Evolutionary conservation across 2,888 invertebrate species (phyloP).

Genomic region (Ptychoptera contaminata): DNA sequence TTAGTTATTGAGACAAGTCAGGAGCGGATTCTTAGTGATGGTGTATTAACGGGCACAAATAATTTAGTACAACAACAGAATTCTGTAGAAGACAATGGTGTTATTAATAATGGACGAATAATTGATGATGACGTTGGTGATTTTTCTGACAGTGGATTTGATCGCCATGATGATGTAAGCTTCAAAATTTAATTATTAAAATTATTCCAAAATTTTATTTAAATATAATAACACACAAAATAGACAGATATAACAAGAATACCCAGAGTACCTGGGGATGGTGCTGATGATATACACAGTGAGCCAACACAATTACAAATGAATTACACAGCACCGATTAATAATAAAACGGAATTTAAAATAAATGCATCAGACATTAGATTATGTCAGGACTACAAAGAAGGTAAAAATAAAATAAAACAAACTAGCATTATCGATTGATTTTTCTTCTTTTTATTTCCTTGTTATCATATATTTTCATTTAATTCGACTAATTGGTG

Average conservation of each 20-base stretch:
- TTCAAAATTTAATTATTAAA: background rate
- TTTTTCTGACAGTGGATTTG: conserved; percentile 13
- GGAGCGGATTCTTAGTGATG: too few relatives aligned
- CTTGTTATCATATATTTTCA: too few relatives aligned
- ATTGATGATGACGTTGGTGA: conserved; percentile 10
- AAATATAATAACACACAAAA: conserved; percentile 3
- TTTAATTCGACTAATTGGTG: too few relatives aligned
- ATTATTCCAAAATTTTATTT: background rate
- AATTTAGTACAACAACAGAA: too few relatives aligned
- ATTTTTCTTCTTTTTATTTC: too few relatives aligned
- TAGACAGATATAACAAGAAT: conserved; percentile 25
- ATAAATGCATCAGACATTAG: background rate
- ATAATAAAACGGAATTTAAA: background rate
- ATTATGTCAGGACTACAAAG: background rate
- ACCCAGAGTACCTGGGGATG: conserved; percentile 27
- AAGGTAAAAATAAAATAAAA: too few relatives aligned
- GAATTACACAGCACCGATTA: background rate
- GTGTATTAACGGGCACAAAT: too few relatives aligned
- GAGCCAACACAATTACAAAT: conserved; percentile 10
- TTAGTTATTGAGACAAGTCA: too few relatives aligned
- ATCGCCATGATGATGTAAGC: conserved; percentile 17
- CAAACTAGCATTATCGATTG: too few relatives aligned
- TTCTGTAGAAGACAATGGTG: too few relatives aligned
- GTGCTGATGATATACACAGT: conserved; percentile 18
- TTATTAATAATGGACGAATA: too few relatives aligned